Base-by-base conservation (phyloP, 2,797 vertebrate species). In the Phaenicophaeus curvirostris region DNA sequence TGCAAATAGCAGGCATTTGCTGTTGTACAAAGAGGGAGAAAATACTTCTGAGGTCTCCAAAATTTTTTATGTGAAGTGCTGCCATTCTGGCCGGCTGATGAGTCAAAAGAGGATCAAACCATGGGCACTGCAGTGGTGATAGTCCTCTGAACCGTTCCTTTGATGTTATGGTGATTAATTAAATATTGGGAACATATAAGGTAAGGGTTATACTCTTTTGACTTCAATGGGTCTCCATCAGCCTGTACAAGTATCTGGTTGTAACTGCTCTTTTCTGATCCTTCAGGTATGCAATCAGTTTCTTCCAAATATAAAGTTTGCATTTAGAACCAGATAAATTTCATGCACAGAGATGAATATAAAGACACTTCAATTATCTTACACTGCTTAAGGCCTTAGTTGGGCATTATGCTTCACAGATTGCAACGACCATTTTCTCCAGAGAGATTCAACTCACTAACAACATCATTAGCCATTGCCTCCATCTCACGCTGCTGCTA, bases 181-280 rank as follows among this genome's bases (percentile, higher is more conserved):
- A 18, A 74, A 33, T 30, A 20, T 8, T 1, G 5, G 44, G 61
- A 67, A 42, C 5, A 6, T 24, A 15, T 27, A 0, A 2, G 7
- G 27, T 11, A 13, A 59, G 20, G 20, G 30, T 27, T 59, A 42
- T 74, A 7, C 24, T 30, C 44, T 31, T 13, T 14, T 61, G 55
- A 50, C 23, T 80, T 67, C 31, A 28, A 13, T 57, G 27, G 23
- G 5, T 5, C 15, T 61, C 76, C 79, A 30, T 19, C 13, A 54
- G 19, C 31, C 44, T 46, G 4, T 5, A 16, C 10, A 72, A 75
- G 31, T 42, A 11, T 37, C 72, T 83, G 21, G 7, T 20, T 67
- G 13, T 9, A 28, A 11, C 13, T 3, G 4, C 21, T 25, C 18
- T 72, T 81, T 55, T 41, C 58, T 86, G 37, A 12, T 53, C 75